These are phyloP conservation scores for Andricus grossulariae DNA, from an alignment of 1,140 invertebrate genomes.

Conservation along the genomic window DNA sequence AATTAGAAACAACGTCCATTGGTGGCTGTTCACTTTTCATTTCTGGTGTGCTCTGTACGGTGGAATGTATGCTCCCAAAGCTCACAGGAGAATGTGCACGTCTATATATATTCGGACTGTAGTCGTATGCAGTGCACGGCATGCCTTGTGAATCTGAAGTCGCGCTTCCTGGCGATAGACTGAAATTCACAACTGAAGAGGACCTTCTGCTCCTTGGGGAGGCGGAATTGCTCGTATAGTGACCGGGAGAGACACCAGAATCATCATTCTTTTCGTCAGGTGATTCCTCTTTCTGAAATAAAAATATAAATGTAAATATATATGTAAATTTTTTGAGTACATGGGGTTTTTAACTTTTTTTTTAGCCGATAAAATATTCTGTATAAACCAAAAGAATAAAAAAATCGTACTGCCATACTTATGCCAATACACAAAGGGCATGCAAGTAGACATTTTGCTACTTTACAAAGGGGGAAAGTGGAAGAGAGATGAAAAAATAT, in stretches of 20 bases:
- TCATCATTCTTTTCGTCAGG: conserved; percentile 57
- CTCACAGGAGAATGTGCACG: neutral
- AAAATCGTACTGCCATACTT: neutral
- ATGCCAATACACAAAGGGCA: neutral
- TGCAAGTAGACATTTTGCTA: neutral
- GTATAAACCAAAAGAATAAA: too few species aligned
- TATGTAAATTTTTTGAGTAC: neutral
- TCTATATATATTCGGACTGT: neutral
- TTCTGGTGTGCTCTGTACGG: neutral
- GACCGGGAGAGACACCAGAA: conserved; percentile 56
- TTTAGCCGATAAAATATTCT: too few species aligned
- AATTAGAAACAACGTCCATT: conserved; percentile 39
- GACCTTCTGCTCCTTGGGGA: conserved; percentile 55
- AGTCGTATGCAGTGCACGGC: neutral
- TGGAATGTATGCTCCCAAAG: neutral
- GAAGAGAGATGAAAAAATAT: conserved; percentile 36
- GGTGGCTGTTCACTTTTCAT: conserved; percentile 14
- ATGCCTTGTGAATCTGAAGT: neutral
- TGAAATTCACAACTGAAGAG: conserved; percentile 46
- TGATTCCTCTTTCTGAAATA: conserved; percentile 54
- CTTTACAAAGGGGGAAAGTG: conserved; percentile 24
- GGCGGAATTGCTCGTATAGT: conserved; percentile 55
- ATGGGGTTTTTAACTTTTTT: too few species aligned
- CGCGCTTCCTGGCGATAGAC: conserved; percentile 53
- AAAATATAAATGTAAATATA: neutral